phyloP scores from a whole-genome alignment of 2,113 vertebrate species.

The Xenopus laevis region DNA sequence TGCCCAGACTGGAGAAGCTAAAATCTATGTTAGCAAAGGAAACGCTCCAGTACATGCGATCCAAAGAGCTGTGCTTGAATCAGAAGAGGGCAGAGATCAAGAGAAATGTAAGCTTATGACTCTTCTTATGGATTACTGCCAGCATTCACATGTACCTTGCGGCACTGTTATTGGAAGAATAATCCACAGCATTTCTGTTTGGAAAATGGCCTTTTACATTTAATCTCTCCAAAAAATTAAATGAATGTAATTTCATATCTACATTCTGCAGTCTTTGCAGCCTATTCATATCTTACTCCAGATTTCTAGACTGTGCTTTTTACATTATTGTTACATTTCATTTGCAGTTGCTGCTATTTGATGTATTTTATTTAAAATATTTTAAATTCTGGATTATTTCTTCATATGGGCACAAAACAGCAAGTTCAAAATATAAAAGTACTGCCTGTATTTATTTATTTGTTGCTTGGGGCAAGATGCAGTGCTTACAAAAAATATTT shows the following conservation, averaged over 20 bases:
- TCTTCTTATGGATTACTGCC: background rate
- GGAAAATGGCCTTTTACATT: background rate
- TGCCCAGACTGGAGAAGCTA: slow-evolving; percentile 81
- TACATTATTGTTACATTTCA: too few relatives aligned
- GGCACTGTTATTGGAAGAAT: background rate
- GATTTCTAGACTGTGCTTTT: background rate
- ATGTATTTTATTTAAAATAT: too few relatives aligned
- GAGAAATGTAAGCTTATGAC: slow-evolving; percentile 61
- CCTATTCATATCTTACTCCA: background rate
- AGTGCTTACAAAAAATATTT: too few relatives aligned
- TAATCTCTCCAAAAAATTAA: background rate
- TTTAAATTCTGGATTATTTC: too few relatives aligned
- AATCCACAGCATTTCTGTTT: background rate
- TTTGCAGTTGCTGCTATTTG: too few relatives aligned
- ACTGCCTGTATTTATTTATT: too few relatives aligned
- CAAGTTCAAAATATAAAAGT: too few relatives aligned
- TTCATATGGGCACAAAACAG: too few relatives aligned
- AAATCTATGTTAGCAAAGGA: slow-evolving; percentile 83
- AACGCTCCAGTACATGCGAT: slow-evolving; percentile 85
- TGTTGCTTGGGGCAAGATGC: too few relatives aligned
- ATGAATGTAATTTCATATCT: background rate
- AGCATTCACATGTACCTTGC: background rate
- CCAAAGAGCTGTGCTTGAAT: slow-evolving; percentile 83
- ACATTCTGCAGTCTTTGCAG: too few relatives aligned
- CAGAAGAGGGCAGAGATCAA: slow-evolving; percentile 73